Conservation (phyloP, 2,113 vertebrate genomes). For the Grammomys surdaster region DNA sequence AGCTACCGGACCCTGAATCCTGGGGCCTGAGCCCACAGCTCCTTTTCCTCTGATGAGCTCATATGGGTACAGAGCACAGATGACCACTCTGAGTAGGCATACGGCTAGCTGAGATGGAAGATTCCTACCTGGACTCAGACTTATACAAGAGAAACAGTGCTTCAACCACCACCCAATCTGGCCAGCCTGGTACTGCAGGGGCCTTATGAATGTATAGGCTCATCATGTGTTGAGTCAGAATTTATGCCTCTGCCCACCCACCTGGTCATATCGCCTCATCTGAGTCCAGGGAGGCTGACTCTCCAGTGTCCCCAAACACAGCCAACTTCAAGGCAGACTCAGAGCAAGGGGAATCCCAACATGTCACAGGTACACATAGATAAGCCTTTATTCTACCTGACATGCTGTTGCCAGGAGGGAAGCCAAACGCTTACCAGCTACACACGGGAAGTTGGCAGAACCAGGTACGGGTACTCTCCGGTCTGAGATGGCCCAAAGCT, state of each 20-base stretch:
- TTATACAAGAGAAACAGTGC: too few relatives aligned
- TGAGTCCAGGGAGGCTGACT: neutral
- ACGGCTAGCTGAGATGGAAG: rapidly evolving
- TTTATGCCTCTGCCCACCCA: too few relatives aligned
- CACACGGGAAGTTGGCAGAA: rapidly evolving
- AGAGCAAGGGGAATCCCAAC: neutral
- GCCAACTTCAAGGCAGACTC: neutral
- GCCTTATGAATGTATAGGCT: rapidly evolving
- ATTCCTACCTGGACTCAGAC: neutral
- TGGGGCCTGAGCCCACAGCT: neutral
- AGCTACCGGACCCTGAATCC: neutral
- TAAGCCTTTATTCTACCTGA: too few relatives aligned
- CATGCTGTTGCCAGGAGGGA: neutral
- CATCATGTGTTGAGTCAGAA: neutral
- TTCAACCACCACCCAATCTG: neutral
- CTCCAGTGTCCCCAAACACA: too few relatives aligned
- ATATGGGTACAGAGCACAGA: rapidly evolving
- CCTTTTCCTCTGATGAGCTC: neutral
- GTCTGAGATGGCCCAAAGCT: neutral
- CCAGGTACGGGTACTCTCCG: rapidly evolving
- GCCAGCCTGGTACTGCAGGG: rapidly evolving
- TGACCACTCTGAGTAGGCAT: rapidly evolving
- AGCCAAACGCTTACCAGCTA: rapidly evolving
- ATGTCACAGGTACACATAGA: rapidly evolving
- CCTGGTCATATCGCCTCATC: rapidly evolving